phyloP scores from a whole-genome alignment of 1,140 invertebrate species.

The Eciton burchellii region DNA sequence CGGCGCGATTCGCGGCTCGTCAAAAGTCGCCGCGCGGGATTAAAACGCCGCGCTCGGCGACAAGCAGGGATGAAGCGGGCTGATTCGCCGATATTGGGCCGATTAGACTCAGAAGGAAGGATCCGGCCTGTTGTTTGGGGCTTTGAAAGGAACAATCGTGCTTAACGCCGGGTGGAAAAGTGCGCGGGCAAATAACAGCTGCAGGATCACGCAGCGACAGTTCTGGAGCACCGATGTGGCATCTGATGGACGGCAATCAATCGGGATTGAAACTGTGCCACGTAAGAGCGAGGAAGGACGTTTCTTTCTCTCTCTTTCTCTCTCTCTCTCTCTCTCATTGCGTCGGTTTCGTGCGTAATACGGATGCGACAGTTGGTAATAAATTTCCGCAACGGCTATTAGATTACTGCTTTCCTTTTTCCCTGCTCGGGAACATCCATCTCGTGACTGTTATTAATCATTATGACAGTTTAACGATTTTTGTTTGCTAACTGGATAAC shows the following conservation, averaged over 20 bases:
- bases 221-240: background rate
- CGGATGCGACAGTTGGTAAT: background rate
- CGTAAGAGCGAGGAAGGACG: too few relatives aligned
- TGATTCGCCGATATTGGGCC: slow-evolving; percentile 42
- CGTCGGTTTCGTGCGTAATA: too few relatives aligned
- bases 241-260: background rate
- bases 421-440: background rate
- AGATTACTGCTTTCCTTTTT: background rate
- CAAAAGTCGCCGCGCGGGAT: slow-evolving; percentile 30
- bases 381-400: background rate
- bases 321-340: too few relatives aligned
- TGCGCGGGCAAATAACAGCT: background rate
- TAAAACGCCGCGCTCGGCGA: background rate
- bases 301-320: too few relatives aligned
- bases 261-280: too few relatives aligned
- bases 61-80: slow-evolving; percentile 28
- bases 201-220: slow-evolving; percentile 26
- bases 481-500: background rate
- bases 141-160: slow-evolving; percentile 38
- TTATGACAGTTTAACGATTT: background rate
- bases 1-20: background rate
- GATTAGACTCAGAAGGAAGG: too few relatives aligned
- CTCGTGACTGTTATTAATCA: background rate
- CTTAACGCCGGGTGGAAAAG: slow-evolving; percentile 9
- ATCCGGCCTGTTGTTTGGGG: slow-evolving; percentile 37